Percentiles rank a stretch among this genome's conserved stretches.
Conservation (phyloP, 2,113 vertebrate species). For the Saccopteryx leptura region DNA sequence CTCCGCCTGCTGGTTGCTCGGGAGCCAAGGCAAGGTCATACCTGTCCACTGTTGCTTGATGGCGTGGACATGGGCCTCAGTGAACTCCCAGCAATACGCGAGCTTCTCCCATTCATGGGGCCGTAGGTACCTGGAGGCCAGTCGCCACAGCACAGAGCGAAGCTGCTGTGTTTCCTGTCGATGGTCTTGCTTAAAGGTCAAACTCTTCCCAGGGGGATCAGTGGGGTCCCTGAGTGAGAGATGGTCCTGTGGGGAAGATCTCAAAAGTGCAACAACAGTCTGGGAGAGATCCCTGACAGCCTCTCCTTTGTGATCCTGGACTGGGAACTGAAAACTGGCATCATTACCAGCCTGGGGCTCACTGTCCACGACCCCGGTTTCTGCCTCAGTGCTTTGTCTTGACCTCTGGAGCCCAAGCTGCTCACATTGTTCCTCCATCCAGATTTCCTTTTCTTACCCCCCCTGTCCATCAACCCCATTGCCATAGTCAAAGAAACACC, state of each 20-base stretch:
- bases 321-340: neutral
- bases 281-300: neutral
- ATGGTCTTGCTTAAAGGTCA: conserved; percentile 95
- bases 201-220: conserved; percentile 83
- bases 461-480: neutral
- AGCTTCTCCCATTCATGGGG: conserved; percentile 94
- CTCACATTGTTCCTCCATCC: neutral
- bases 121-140: conserved; percentile 92
- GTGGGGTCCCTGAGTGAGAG: conserved; percentile 80
- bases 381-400: neutral
- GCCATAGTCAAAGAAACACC: neutral
- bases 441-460: neutral
- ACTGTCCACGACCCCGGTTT: neutral
- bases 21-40: conserved; percentile 60
- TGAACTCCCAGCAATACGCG: conserved; percentile 94
- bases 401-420: neutral
- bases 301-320: neutral
- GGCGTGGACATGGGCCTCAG: conserved; percentile 91
- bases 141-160: conserved; percentile 92
- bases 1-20: neutral
- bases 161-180: conserved; percentile 92
- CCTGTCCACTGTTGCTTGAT: conserved; percentile 97
- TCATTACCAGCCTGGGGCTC: neutral
- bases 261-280: neutral
- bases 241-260: conserved; percentile 87